Base-by-base conservation (phyloP, 2,113 vertebrate genomes). In the Macrotis lagotis region DNA sequence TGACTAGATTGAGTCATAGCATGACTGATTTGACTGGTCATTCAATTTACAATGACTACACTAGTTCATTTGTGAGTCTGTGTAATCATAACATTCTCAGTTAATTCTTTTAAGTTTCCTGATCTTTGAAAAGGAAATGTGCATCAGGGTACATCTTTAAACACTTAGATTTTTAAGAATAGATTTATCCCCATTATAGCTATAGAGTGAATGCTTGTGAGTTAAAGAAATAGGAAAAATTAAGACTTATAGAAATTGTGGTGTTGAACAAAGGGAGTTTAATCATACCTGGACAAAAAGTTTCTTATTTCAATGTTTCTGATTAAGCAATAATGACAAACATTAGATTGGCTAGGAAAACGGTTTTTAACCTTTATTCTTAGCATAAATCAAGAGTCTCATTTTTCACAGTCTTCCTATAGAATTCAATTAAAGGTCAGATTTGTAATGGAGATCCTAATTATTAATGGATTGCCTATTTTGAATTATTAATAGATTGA, bases 381-480 rank as follows among this genome's bases (percentile, higher is more conserved):
- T 97, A 96, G 97, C 98, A 98, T 99, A 98, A 98, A 99, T 98
- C 98, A 99, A 96, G 96, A 97, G 98, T 97, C 96, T 98, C 98
- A 98, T 99, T 98, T 99, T 98, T 99, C 98, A 98, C 94, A 96
- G 97, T 98, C 90, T 98, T 98, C 98, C 98, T 98, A 98, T 98
- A 98, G 98, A 98, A 99, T 98, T 98, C 98, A 98, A 98, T 99
- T 98, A 99, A 99, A 99, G 98, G 98, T 99, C 98, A 99, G 98
- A 98, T 98, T 98, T 98, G 97, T 98, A 99, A 99, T 98, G 96
- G 97, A 93, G 97, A 98, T 97, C 94, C 99, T 99, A 98, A 98
- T 99, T 98, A 99, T 99, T 99, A 98, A 99, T 99, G 98, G 97
- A 98, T 98, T 98, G 98, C 96, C 95, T 97, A 97, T 97, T 98